These are phyloP conservation scores for Schlechtendalia chinensis DNA, from an alignment of 1,140 invertebrate genomes.

Conservation along the genomic window DNA sequence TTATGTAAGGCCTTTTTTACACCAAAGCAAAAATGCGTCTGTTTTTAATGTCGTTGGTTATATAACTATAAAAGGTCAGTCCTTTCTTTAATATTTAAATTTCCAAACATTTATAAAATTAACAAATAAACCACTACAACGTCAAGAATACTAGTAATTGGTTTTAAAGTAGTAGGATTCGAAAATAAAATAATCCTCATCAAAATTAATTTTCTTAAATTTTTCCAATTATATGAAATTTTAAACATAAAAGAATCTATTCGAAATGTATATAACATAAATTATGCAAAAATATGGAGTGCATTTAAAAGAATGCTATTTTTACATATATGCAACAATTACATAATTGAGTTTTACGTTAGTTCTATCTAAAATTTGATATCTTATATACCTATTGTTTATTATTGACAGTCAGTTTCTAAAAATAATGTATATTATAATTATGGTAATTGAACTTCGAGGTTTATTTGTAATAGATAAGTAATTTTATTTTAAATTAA, in stretches of 20 bases:
- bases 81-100: slow-evolving; percentile 21
- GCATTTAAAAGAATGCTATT: neutral
- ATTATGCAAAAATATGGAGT: neutral
- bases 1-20: neutral
- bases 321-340: no score
- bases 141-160: no score
- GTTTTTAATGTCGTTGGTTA: slow-evolving; percentile 35
- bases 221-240: neutral
- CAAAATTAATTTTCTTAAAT: neutral
- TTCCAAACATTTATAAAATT: neutral
- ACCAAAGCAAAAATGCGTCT: slow-evolving; percentile 14
- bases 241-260: neutral
- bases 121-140: neutral
- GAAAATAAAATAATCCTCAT: neutral
- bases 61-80: slow-evolving; percentile 5
- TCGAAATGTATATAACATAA: neutral
- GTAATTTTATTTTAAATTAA: no score
- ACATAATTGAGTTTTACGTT: no score
- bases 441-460: no score
- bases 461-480: no score
- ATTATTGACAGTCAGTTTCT: no score
- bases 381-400: no score
- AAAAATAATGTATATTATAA: no score
- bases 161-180: no score
- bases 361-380: no score